Base-by-base conservation (phyloP, 2,888 invertebrate species). In the Branchellion lobata region DNA sequence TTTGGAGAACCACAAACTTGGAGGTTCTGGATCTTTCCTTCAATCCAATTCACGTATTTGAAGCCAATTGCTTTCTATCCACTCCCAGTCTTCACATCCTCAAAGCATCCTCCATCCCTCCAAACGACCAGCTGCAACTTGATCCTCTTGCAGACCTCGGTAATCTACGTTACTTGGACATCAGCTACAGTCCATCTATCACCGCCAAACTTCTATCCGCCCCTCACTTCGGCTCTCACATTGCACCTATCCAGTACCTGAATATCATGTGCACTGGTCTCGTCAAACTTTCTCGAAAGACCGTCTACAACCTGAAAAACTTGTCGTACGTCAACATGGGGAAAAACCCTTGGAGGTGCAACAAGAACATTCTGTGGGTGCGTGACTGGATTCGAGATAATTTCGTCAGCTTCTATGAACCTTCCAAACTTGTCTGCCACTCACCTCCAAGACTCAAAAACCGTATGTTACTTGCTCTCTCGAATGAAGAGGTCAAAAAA, bases 301-400 rank as follows among this genome's bases (percentile, higher is more conserved):
- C 93, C 80, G 88, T 91, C 74, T 91, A 91, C 85, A 91, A 91
- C 85, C 89, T 93, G 82, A 92, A 92, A 0, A 91, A 92, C 85
- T 86, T 94, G 75, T 90, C 91, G 83, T 89, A 90, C 29, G 87
- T 93, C 73, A 90, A 91, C 83, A 86, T 94, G 80, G 90, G 90
- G 79, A 92, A 91, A 3, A 94, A 94, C 86, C 89, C 90, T 33
- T 90, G 93, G 87, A 91, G 92, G 84, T 94, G 93, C 86, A 85
- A 87, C 80, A 82, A 84, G 14, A 84, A 85, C 31, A 83, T 88
- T 57, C 81, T 84, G 74, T 88, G 88, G 87, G 82, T 88, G 80
- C 83, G 85, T 31, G 83, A 85, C 47, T 93, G 93, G 93, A 90
- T 93, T 88, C 57, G 81, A 8, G 89, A 89, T 57, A 86, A 88